Evolutionary conservation across 2,113 vertebrate genomes (phyloP).

Genomic region (Probosciger aterrimus): DNA sequence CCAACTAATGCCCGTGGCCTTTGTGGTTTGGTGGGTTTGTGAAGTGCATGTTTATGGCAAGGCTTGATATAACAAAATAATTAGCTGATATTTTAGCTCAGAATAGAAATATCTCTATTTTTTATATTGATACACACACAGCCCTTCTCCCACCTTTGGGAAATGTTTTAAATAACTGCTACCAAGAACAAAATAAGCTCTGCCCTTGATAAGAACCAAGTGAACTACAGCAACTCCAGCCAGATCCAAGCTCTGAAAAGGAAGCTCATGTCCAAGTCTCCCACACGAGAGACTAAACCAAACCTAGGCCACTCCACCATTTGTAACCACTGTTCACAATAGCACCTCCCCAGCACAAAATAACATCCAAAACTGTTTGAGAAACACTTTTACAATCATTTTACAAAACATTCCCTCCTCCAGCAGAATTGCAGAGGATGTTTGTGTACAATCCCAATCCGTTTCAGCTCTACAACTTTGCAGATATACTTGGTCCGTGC

Average conservation of each 20-base stretch:
- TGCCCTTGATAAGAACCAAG: background rate
- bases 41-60: background rate
- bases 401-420: background rate
- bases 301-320: background rate
- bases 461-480: background rate
- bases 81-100: background rate
- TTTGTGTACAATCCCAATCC: background rate
- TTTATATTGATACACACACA: background rate
- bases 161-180: background rate
- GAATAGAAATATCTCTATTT: background rate
- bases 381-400: background rate
- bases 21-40: background rate
- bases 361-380: background rate
- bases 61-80: background rate
- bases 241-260: background rate
- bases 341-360: background rate
- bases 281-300: accelerated
- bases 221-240: background rate
- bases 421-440: too few species aligned
- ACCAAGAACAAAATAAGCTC: background rate
- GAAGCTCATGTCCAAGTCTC: background rate
- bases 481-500: background rate
- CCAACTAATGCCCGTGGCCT: background rate
- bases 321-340: background rate
- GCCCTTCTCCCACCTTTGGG: background rate